Evolutionary conservation across 2,888 invertebrate genomes (phyloP).

Genomic region (Buathra laborator): DNA sequence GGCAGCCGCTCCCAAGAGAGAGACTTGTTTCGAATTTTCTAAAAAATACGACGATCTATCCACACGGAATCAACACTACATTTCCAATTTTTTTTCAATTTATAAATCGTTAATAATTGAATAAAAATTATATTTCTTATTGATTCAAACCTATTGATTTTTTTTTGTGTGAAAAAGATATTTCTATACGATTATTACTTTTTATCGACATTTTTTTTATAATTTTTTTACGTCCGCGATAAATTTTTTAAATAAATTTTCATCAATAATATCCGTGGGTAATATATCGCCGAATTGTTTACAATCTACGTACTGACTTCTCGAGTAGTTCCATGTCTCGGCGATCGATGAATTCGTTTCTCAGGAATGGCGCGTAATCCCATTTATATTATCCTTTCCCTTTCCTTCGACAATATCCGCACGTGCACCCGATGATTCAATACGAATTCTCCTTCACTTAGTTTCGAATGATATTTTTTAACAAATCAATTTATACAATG

Average conservation of each 20-base stretch:
- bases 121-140: neutral
- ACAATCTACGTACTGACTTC: slow-evolving; percentile 73
- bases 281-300: slow-evolving; percentile 36
- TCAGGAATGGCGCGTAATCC: slow-evolving; percentile 70
- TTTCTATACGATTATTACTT: too few relatives aligned
- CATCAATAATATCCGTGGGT: slow-evolving; percentile 12
- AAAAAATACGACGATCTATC: slow-evolving; percentile 5
- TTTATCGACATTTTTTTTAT: neutral
- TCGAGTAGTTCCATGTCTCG: slow-evolving; percentile 70
- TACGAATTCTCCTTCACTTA: slow-evolving; percentile 34
- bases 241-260: slow-evolving; percentile 18
- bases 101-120: neutral
- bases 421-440: slow-evolving; percentile 55
- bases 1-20: slow-evolving; percentile 50
- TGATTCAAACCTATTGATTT: neutral
- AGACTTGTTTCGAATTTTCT: neutral
- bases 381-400: slow-evolving; percentile 71
- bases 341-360: slow-evolving; percentile 61
- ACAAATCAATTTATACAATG: neutral
- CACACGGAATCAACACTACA: neutral
- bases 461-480: slow-evolving; percentile 11
- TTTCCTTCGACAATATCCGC: slow-evolving; percentile 27
- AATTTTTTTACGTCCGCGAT: neutral
- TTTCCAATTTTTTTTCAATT: neutral
- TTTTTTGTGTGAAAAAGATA: too few relatives aligned